Evolutionary conservation across 2,113 vertebrate species (phyloP).

Genomic region (Cavia aperea): DNA sequence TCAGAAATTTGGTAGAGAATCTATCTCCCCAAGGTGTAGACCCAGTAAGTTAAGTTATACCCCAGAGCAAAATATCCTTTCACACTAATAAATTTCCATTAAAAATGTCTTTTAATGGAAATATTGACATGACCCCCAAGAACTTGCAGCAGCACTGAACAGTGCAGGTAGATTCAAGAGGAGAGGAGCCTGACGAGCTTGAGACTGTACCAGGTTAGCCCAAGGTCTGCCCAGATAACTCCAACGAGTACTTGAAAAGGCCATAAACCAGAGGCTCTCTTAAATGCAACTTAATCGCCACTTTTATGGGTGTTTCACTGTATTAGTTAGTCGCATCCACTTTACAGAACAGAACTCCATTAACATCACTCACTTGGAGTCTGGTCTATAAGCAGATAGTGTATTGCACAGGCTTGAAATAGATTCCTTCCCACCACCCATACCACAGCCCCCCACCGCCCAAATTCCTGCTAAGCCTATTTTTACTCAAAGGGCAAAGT

Average conservation of each 20-base stretch:
- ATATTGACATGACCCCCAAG: slow-evolving; percentile 18
- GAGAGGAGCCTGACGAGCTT: slow-evolving; percentile 39
- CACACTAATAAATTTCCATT: slow-evolving; percentile 58
- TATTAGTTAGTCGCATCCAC: slow-evolving; percentile 63
- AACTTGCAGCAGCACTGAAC: slow-evolving; percentile 13
- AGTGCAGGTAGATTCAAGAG: not conserved
- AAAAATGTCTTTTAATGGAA: slow-evolving; percentile 54
- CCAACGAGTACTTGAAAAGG: slow-evolving; percentile 62
- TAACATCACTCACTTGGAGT: slow-evolving; percentile 65
- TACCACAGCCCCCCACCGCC: not conserved
- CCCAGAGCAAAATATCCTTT: slow-evolving; percentile 37
- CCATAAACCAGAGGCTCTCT: slow-evolving; percentile 65
- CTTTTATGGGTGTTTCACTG: slow-evolving; percentile 58
- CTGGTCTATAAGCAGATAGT: slow-evolving; percentile 67
- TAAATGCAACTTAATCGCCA: slow-evolving; percentile 67
- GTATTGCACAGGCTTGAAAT: slow-evolving; percentile 72
- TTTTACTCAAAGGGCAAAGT: slow-evolving; percentile 77
- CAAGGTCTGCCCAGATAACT: slow-evolving; percentile 42
- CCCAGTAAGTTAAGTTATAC: slow-evolving; percentile 50
- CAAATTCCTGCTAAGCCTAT: slow-evolving; percentile 75
- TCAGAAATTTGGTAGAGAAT: slow-evolving; percentile 57
- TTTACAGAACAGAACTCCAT: slow-evolving; percentile 71
- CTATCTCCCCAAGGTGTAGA: slow-evolving; percentile 50
- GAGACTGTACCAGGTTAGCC: slow-evolving; percentile 2
- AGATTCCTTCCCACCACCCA: slow-evolving; percentile 55